Base-by-base conservation (phyloP, 2,888 invertebrate genomes). In the Thymelicus sylvestris region DNA sequence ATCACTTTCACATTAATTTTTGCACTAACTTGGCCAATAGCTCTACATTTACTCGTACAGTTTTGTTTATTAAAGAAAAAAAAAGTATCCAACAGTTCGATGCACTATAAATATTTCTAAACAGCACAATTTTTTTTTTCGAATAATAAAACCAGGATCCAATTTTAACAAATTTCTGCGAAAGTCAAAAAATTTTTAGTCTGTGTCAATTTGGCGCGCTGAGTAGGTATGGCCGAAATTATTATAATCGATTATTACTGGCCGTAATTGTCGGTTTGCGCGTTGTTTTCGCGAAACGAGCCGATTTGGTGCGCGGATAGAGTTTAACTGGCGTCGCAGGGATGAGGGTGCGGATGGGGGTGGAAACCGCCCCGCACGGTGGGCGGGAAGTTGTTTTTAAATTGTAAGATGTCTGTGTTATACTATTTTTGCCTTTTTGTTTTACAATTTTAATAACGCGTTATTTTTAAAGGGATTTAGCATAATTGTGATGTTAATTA, bases 251-350 rank as follows among this genome's bases (percentile, higher is more conserved):
- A 71, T 71, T 66, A 71, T 71, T 66, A 66, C 66, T 55, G 57
- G 52, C 52, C 61, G 66, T 71, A 71, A 71, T 85, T 82, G 84
- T 75, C 81, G 75, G 81, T 83, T 86, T 81, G 72, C 76, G 75
- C 77, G 78, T 80, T 81, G 84, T 83, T 84, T 83, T 79, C 78
- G 74, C 74, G 77, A 84, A 90, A 88, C 89, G 87, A 85, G 87
- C 75, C 78, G 87, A 86, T 89, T 87, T 86, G 81, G 82, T 79
- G 81, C 82, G 81, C 86, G 83, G 79, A 79, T 80, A 74, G 83
- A 79, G 85, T 76, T 87, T 86, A 88, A 91, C 90, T 91, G 91
- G 84, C 85, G 83, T 60, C 7, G 57, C 66, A 70, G 70, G 70
- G 70, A 69, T 70, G 70, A 70, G 70, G 65, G 70, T 60, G 70